Conservation (phyloP, 2,113 vertebrate species). For the Phasianus colchicus region DNA sequence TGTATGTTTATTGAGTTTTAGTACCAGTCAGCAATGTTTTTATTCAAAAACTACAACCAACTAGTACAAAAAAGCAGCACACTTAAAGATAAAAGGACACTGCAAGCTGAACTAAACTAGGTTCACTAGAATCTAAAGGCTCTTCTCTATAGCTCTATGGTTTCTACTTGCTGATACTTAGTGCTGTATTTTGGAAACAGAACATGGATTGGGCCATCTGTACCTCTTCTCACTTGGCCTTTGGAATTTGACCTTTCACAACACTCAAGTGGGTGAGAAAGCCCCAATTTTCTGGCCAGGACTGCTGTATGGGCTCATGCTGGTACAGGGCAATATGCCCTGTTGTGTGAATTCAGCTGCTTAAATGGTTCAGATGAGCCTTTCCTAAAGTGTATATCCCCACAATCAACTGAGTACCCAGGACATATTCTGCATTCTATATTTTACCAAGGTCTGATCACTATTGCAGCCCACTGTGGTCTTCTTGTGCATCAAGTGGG, state of each 20-base stretch:
- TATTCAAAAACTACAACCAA: not conserved
- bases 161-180: not conserved
- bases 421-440: not conserved
- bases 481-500: not conserved
- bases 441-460: not conserved
- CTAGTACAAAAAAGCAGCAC: accelerated
- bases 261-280: not conserved
- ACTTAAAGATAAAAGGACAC: not conserved
- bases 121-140: not conserved
- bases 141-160: not conserved
- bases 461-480: not conserved
- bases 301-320: not conserved
- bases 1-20: not conserved
- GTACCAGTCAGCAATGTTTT: not conserved
- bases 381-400: not conserved
- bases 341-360: not conserved
- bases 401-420: not conserved
- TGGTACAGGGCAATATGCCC: not conserved
- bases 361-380: not conserved
- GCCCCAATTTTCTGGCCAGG: accelerated
- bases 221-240: not conserved
- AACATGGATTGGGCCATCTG: accelerated
- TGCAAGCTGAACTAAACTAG: not conserved
- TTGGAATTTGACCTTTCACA: not conserved
- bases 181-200: not conserved